Base-by-base conservation (phyloP, 2,113 vertebrate genomes). In the Siniperca chuatsi region DNA sequence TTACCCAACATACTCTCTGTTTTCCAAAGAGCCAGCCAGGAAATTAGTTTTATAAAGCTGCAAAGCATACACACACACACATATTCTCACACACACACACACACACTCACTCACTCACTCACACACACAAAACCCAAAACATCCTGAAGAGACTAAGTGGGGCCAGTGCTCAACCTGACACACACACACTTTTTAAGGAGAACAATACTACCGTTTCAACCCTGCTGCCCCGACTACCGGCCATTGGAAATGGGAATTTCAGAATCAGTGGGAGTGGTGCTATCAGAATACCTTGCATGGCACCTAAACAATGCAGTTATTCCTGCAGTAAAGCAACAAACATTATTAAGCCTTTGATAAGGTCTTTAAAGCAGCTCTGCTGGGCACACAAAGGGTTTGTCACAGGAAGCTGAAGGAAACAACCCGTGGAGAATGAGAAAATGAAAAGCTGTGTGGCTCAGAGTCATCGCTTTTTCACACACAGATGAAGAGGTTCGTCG, bases 111-210 rank as follows among this genome's bases (percentile, higher is more conserved):
- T 42, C 46, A 68, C 33, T 23, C 83, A 77, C 75, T 25, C 29
- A 57, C 6, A 29, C 50, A 92, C 33, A 77, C 16, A 86, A 91
- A 87, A 90, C 80, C 84, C 92, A 89, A 92, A 92, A 93, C 94
- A 88, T 95, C 94, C 93, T 94, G 94, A 92, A 94, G 92, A 95
- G 94, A 95, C 93, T 90, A 87, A 88, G 90, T 83, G 93, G 94
- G 94, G 94, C 94, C 93, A 94, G 85, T 54, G 35, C 77, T 86
- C 46, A 73, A 81, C 87, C 88, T 90, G 87, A 90, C 79, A 88
- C 77, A 90, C 90, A 91, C 87, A 86, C 81, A 72, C 83, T 70
- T 84, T 89, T 86, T 83, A 35, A 20, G 18, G 71, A 89, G 92
- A 94, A 94, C 94, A 94, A 94, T 94, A 89, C 89, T 20, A 46